phyloP scores from a whole-genome alignment of 1,140 invertebrate genomes.

The Zaprionus ghesquierei region DNA sequence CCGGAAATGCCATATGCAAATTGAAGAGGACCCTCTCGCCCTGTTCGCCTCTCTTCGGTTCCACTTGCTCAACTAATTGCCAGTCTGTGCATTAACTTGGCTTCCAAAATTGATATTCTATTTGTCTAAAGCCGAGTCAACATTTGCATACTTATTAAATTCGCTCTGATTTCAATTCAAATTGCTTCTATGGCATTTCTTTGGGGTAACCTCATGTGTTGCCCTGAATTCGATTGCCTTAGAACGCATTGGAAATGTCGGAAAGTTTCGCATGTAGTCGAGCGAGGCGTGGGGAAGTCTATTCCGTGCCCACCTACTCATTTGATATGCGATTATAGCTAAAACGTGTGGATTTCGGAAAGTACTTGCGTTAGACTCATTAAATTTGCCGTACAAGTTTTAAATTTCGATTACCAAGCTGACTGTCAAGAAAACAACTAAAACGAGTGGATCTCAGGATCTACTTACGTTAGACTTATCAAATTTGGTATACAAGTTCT shows the following conservation, averaged over 20 bases:
- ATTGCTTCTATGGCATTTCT: not conserved
- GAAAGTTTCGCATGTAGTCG: not conserved
- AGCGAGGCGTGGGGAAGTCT: not conserved
- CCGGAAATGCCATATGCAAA: slow-evolving; percentile 12
- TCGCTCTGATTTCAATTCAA: slow-evolving; percentile 20
- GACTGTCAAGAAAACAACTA: not conserved
- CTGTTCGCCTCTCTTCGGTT: too few species aligned
- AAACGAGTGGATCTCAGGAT: not conserved
- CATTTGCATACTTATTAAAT: slow-evolving; percentile 34
- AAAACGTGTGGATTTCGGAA: not conserved
- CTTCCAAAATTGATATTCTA: slow-evolving; percentile 36
- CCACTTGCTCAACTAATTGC: slow-evolving; percentile 26
- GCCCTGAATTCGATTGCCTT: not conserved
- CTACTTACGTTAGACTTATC: not conserved
- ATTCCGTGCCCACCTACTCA: not conserved
- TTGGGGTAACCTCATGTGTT: not conserved
- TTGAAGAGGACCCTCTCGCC: not conserved
- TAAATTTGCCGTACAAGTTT: not conserved
- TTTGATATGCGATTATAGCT: not conserved
- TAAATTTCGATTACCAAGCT: not conserved
- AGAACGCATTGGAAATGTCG: not conserved
- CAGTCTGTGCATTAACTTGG: slow-evolving; percentile 22
- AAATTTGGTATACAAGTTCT: not conserved
- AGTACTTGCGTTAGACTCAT: not conserved
- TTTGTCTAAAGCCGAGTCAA: slow-evolving; percentile 20